A percentile compares a stretch with the other conserved stretches of the same genome.
Conservation (phyloP, 2,888 invertebrate species). For the Drosophila demipolita region DNA sequence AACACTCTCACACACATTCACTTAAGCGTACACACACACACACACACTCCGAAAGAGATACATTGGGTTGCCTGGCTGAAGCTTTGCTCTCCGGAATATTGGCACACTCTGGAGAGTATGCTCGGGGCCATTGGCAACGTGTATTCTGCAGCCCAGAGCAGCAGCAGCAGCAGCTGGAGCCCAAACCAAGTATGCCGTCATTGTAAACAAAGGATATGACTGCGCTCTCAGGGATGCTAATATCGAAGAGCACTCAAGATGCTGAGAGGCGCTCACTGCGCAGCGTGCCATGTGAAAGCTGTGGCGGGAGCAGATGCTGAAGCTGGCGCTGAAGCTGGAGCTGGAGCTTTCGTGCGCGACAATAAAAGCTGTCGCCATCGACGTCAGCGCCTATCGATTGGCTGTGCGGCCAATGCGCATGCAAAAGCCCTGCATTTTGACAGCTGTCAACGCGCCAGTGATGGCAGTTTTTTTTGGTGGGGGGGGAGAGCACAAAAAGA, state of each 20-base stretch:
- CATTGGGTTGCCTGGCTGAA: constrained; percentile 30
- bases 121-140: constrained; percentile 67
- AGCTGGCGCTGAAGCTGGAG: constrained; percentile 5
- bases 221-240: constrained; percentile 52
- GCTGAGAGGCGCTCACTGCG: constrained; percentile 33
- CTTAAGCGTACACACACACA: constrained; percentile 9
- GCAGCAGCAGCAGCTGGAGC: constrained; percentile 32
- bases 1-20: constrained; percentile 59
- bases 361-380: constrained; percentile 54
- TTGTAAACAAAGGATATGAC: constrained; percentile 73
- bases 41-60: constrained; percentile 44
- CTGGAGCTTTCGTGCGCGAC: constrained; percentile 54
- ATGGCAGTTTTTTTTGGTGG: constrained; percentile 54
- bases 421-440: constrained; percentile 70
- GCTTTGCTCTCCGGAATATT: constrained; percentile 58
- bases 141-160: constrained; percentile 67
- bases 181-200: constrained; percentile 52
- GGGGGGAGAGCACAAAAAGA: constrained; percentile 30
- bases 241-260: constrained; percentile 12
- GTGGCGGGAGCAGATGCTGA: background rate
- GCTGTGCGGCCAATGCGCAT: constrained; percentile 61
- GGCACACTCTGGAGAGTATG: constrained; percentile 61
- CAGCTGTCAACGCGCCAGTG: constrained; percentile 75
- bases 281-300: constrained; percentile 6
- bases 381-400: constrained; percentile 72